These are phyloP conservation scores for Corythaeola cristata DNA, from an alignment of 2,113 vertebrate genomes.

Conservation along the genomic window DNA sequence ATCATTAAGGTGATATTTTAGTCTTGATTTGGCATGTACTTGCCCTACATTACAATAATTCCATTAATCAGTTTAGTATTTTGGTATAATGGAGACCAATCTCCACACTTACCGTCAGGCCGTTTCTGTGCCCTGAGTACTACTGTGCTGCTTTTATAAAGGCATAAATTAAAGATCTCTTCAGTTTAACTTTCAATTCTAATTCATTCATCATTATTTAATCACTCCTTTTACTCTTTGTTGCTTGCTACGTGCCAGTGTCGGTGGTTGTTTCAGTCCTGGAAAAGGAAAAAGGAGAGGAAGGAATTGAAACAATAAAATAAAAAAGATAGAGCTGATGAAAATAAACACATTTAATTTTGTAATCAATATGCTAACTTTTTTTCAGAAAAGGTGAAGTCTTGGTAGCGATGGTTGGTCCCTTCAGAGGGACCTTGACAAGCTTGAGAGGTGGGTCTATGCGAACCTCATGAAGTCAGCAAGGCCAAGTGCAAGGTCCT, in stretches of 20 bases:
- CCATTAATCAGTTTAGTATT: not conserved
- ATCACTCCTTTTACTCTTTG: not conserved
- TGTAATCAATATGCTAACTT: not conserved
- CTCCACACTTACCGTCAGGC: not conserved
- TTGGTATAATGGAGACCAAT: not conserved
- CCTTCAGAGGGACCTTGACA: no score
- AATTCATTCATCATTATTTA: not conserved
- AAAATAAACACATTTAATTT: not conserved
- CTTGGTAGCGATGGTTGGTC: not conserved
- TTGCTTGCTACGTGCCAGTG: not conserved
- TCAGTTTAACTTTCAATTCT: not conserved
- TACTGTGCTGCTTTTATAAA: not conserved
- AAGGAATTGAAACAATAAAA: not conserved
- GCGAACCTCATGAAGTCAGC: no score
- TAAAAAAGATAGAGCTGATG: not conserved
- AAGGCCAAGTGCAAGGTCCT: no score
- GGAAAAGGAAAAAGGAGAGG: not conserved
- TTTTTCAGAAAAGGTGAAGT: not conserved
- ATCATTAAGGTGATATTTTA: not conserved
- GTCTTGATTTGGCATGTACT: not conserved
- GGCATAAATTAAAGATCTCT: not conserved
- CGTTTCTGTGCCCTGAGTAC: not conserved
- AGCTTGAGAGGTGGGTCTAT: no score
- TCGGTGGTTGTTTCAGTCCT: not conserved
- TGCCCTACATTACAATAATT: slow-evolving; percentile 2